Evolutionary conservation across 2,888 invertebrate species (phyloP).

Genomic region (Allygus modestus): DNA sequence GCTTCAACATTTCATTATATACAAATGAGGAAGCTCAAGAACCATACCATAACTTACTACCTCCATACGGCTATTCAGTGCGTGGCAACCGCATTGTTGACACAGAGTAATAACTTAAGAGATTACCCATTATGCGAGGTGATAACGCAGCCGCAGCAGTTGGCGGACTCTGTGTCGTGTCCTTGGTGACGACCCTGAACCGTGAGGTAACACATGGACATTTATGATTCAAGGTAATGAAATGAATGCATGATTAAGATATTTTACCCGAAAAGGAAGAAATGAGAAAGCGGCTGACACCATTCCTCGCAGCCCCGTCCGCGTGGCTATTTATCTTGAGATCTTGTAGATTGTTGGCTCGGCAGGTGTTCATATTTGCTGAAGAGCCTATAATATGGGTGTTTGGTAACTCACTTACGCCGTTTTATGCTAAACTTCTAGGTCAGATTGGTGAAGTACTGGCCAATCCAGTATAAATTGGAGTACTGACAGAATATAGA

Average conservation of each 20-base stretch:
- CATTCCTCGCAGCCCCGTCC: slow-evolving; percentile 3
- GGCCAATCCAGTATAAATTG: too few relatives aligned
- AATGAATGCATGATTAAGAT: slow-evolving; percentile 57
- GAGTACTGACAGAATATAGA: too few relatives aligned
- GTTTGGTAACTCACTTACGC: too few relatives aligned
- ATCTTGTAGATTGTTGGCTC: background rate
- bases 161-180: slow-evolving; percentile 8
- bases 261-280: slow-evolving; percentile 56
- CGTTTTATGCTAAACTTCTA: too few relatives aligned
- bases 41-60: too few relatives aligned
- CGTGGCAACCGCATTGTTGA: background rate
- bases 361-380: background rate
- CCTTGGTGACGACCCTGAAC: slow-evolving; percentile 30
- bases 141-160: slow-evolving; percentile 7
- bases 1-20: too few relatives aligned
- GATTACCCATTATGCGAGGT: background rate
- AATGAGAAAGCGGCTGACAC: slow-evolving; percentile 48
- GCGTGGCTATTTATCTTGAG: background rate
- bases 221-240: slow-evolving; percentile 34
- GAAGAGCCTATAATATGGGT: too few relatives aligned
- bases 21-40: too few relatives aligned
- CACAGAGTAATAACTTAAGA: slow-evolving; percentile 27
- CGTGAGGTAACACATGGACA: slow-evolving; percentile 49
- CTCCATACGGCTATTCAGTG: too few relatives aligned
- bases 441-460: too few relatives aligned